Conservation (phyloP, 2,888 invertebrate genomes). For the Tupiocoris notatus region DNA sequence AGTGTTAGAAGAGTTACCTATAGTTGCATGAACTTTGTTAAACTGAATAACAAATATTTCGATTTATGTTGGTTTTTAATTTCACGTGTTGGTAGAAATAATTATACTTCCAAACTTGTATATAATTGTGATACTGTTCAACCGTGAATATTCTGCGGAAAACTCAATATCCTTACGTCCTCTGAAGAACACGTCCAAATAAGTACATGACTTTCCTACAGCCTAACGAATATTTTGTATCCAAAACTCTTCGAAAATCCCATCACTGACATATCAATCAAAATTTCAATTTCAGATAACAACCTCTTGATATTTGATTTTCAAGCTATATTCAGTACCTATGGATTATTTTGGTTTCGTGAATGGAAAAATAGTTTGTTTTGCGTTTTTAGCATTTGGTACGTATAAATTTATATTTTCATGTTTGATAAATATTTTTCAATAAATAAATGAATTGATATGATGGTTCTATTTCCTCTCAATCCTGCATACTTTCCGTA, state of each 20-base stretch:
- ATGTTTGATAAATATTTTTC: conserved; percentile 24
- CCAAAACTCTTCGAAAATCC: not conserved
- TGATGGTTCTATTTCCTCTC: not conserved
- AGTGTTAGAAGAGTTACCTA: no score
- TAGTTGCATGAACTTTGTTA: not conserved
- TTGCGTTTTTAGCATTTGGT: no score
- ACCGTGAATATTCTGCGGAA: not conserved
- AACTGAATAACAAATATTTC: not conserved
- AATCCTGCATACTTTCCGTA: no score
- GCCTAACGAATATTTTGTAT: not conserved
- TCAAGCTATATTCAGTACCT: no score
- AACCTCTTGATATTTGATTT: no score
- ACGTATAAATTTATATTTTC: no score
- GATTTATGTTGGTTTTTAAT: not conserved
- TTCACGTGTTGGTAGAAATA: no score
- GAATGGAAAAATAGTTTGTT: no score
- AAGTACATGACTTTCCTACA: not conserved
- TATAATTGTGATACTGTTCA: not conserved
- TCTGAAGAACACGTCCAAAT: not conserved
- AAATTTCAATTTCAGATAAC: not conserved
- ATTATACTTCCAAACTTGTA: no score
- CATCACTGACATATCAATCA: not conserved
- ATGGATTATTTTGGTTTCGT: no score
- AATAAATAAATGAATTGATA: not conserved
- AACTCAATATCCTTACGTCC: not conserved